Base-by-base conservation (phyloP, 2,888 invertebrate genomes). In the Automeris io region DNA sequence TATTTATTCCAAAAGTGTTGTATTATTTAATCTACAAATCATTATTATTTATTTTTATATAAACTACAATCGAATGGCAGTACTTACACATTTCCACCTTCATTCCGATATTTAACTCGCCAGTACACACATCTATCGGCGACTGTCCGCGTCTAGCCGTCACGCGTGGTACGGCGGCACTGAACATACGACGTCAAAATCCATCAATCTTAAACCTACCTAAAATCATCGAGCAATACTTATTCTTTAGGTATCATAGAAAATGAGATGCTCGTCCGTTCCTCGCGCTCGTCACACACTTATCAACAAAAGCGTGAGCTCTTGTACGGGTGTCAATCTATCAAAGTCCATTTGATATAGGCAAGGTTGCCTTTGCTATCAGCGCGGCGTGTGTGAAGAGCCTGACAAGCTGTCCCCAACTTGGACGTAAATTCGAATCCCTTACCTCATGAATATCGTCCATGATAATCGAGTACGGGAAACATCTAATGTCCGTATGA, bases 1-100 rank as follows among this genome's bases (percentile, higher is more conserved):
- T 72, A 74, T 75, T n/a, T 81, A 79, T 77, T 72, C 73, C 76
- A 62, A 79, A 83, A 76, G 75, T 55, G 73, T 75, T 55, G 73
- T 78, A 33, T 32, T 32, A 41, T 74, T 54, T 72, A 75, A 66
- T 65, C 81, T 83, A 81, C 78, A 79, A 79, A 81, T 75, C 73
- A 76, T 78, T 77, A 75, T 67, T 67, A 69, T 70, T 71, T 75
- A 75, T 54, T 57, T 64, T 60, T 64, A 65, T 75, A 78, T 70
- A 77, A 76, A 72, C 81, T 83, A 82, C 79, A 74, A 78, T 77
- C 83, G 78, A 83, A 82, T 85, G 85, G 83, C 85, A 85, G 85
- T 85, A 82, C 80, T 75, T 65, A 59, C 74, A 79, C 67, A 68
- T 62, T 68, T 67, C 62, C 67, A 58, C 57, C 62, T 57, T 60